Evolutionary conservation across 1,140 invertebrate genomes (phyloP).

Genomic region (Papilio machaon): DNA sequence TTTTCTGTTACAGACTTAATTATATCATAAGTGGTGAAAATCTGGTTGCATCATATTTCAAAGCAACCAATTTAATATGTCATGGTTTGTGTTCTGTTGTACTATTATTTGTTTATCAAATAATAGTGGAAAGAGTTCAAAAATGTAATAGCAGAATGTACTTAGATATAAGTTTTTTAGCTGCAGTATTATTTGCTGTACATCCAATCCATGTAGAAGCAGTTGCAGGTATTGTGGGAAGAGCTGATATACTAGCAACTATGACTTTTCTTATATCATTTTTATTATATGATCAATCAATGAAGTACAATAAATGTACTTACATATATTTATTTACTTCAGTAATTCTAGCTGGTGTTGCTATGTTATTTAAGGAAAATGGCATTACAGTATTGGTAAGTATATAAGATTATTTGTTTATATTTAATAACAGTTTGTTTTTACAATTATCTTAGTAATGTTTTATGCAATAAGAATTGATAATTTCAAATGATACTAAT

Average conservation of each 20-base stretch:
- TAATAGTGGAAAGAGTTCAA: conserved; percentile 79
- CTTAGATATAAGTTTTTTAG: conserved; percentile 81
- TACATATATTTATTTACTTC: conserved; percentile 63
- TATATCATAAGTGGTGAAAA: conserved; percentile 82
- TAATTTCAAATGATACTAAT: no score
- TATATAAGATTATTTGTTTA: conserved; percentile 45
- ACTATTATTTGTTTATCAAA: conserved; percentile 83
- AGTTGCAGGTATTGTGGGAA: conserved; percentile 96
- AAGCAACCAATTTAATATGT: conserved; percentile 87
- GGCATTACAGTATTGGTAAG: conserved; percentile 94
- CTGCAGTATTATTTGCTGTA: conserved; percentile 92
- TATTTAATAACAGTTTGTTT: no score
- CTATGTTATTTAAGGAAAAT: conserved; percentile 96
- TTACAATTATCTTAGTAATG: no score
- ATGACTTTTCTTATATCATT: conserved; percentile 90
- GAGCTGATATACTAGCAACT: conserved; percentile 94
- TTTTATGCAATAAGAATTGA: no score
- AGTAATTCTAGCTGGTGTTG: conserved; percentile 81
- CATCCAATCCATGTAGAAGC: conserved; percentile 98
- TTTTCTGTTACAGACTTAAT: conserved; percentile 83
- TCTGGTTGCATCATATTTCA: conserved; percentile 86
- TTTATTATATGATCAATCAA: conserved; percentile 82
- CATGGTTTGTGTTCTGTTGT: conserved; percentile 83
- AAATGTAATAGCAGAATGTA: conserved; percentile 32
- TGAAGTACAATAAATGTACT: conserved; percentile 43